Conservation (phyloP, 1,140 invertebrate genomes). For the Amphibalanus amphitrite region DNA sequence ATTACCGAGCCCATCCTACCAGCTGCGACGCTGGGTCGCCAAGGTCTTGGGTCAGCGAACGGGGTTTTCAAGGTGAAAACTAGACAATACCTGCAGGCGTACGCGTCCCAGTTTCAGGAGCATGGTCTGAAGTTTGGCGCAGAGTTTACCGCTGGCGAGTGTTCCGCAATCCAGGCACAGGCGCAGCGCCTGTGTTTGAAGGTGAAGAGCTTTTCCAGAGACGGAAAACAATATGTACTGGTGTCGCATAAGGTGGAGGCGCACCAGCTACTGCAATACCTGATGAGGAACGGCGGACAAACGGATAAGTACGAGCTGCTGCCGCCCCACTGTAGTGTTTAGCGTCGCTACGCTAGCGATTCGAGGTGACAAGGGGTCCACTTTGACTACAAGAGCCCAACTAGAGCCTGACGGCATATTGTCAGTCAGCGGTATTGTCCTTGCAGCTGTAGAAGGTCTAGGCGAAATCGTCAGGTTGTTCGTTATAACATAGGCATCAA, state of each 20-base stretch:
- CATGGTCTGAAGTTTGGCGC: slow-evolving; percentile 38
- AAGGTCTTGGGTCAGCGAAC: slow-evolving; percentile 5
- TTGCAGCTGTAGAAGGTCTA: too few relatives aligned
- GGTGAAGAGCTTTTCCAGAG: slow-evolving; percentile 37
- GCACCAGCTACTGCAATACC: background rate
- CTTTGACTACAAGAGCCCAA: too few relatives aligned
- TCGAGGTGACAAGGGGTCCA: too few relatives aligned
- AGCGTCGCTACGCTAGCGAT: too few relatives aligned
- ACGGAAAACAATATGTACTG: slow-evolving; percentile 28
- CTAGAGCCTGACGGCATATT: too few relatives aligned
- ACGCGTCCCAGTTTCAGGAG: background rate
- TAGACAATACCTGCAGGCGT: background rate
- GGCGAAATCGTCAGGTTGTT: too few relatives aligned
- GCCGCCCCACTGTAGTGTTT: too few relatives aligned
- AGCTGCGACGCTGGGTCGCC: slow-evolving; percentile 6
- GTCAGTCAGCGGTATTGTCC: too few relatives aligned
- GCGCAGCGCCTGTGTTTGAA: slow-evolving; percentile 32
- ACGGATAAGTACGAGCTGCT: background rate
- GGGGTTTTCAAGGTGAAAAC: background rate
- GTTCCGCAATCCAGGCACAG: slow-evolving; percentile 40
- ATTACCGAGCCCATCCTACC: slow-evolving; percentile 40
- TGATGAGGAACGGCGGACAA: background rate
- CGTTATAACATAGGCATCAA: too few relatives aligned
- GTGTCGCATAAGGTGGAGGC: slow-evolving; percentile 28
- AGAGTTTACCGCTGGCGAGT: slow-evolving; percentile 50